Evolutionary conservation across 1,140 invertebrate species (phyloP), one percentile per base, ranked within the genome.

Genomic region (Pinna nobilis): DNA sequence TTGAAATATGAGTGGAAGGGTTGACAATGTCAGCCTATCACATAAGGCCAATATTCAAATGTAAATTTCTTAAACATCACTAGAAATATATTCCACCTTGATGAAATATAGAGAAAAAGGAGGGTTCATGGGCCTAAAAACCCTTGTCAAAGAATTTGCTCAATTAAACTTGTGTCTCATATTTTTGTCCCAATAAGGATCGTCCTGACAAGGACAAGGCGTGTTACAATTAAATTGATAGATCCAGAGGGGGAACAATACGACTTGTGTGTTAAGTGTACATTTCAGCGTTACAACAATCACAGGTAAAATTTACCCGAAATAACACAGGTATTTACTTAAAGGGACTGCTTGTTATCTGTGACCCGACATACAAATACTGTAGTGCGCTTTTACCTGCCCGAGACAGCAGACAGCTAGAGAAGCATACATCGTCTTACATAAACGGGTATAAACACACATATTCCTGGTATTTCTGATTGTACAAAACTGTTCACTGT

Each of bases 131-230:
- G n/a, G 9, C 39, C 9, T 44, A 9, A 9, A 44, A 9, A 11
- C 39, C 9, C 9, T 44, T 9, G n/a, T 11, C 39, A 44, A 44
- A 44, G n/a, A 44, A 44, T 44, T n/a, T 44, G n/a, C 9, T 44
- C 39, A 44, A 44, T 44, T 44, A 44, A 44, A 44, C n/a, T 44
- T 44, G n/a, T 44, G 39, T 44, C 39, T 44, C 39, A n/a, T n/a
- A 44, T 11, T 44, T 11, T 44, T 9, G 39, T 9, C 39, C n/a
- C 9, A 44, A 11, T 11, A 11, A n/a, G 39, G 9, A 44, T 11
- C 9, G 9, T 44, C n/a, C 39, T 11, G 39, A 9, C 39, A 44
- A 44, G 39, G 39, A 44, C 39, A 11, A 11, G 9, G 9, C 39
- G 9, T 44, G 9, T 44, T 44, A 44, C 39, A 44, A 44, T 44